phyloP scores from a whole-genome alignment of 92 coral and sea anemone species.

The Galaxea fascicularis region DNA sequence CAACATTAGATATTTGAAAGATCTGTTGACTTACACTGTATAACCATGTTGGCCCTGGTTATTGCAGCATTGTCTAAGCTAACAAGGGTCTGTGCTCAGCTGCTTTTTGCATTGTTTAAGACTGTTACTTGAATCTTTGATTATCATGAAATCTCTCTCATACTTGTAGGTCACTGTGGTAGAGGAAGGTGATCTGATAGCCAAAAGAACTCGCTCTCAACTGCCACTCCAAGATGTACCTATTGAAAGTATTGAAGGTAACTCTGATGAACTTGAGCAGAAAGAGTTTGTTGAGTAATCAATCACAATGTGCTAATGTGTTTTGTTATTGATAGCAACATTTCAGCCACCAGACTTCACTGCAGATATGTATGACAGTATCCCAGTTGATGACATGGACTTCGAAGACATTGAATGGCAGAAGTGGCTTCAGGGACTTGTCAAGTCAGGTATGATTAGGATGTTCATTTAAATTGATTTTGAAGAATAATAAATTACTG shows the following conservation, averaged over 20 bases:
- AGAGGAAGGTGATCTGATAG: slow-evolving; percentile 84
- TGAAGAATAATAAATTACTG: too few relatives aligned
- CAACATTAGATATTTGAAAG: too few relatives aligned
- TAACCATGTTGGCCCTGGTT: too few relatives aligned
- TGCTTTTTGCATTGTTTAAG: too few relatives aligned
- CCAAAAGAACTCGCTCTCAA: slow-evolving; percentile 92
- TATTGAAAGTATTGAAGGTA: slow-evolving; percentile 80
- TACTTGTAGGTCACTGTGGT: slow-evolving; percentile 39
- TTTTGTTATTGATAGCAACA: slow-evolving; percentile 42
- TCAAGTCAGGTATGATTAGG: slow-evolving; percentile 23
- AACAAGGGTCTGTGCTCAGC: too few relatives aligned
- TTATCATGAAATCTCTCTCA: neutral
- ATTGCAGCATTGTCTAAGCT: too few relatives aligned
- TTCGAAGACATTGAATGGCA: slow-evolving; percentile 94
- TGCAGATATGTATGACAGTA: slow-evolving; percentile 88
- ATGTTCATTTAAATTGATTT: too few relatives aligned
- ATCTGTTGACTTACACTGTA: too few relatives aligned
- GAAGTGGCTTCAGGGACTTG: slow-evolving; percentile 87
- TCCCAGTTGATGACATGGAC: slow-evolving; percentile 86
- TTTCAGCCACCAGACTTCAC: slow-evolving; percentile 87
- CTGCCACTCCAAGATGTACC: slow-evolving; percentile 80
- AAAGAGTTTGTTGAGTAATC: neutral
- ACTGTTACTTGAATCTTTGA: too few relatives aligned
- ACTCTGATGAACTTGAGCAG: neutral
- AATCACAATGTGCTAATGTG: neutral